Evolutionary conservation across 2,888 invertebrate species (phyloP), one percentile per base, ranked within the genome.

Genomic region (Euplexia lucipara): DNA sequence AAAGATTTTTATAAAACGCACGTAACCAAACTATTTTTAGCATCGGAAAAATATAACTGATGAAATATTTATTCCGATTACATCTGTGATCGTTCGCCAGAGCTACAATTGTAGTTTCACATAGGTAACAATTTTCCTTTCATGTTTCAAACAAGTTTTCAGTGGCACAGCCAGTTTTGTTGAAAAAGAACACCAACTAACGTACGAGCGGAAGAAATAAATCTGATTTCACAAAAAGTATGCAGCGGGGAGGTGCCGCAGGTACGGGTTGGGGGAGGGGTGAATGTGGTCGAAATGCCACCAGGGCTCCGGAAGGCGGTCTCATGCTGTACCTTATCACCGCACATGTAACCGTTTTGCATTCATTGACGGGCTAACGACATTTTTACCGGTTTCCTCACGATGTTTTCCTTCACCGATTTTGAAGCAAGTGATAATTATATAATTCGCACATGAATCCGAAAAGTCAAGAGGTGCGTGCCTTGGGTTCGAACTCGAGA

Each of bases 181-280:
- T 79, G 70, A 65, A 85, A 84, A 82, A 81, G 76, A 80, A 79
- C 65, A 71, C 58, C 71, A 74, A 79, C 70, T 70, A 76, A 66
- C 72, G 77, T 72, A 71, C 78, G 69, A 86, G 65, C 86, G 89
- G 89, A 89, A 89, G 88, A 82, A 84, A 89, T 89, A 88, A 89
- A 89, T 89, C 85, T 85, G 79, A 79, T 83, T 82, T 67, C 69
- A 78, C 84, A 86, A 88, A 88, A 89, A 89, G 69, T 82, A 79
- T 82, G 78, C 71, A 75, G 78, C 61, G 68, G 68, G 71, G 75
- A 80, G 79, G 75, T 76, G 78, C 58, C 72, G 66, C 68, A 69
- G 32, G 30, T 48, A 22, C 8, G n/a, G 26, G 14, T 14, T 16
- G 32, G 48, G 16, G 54, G 56, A 70, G 68, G 73, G 71, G 72